A percentile compares a stretch with the other conserved stretches of the same genome.
phyloP scores from a whole-genome alignment of 2,113 vertebrate species.

The Manacus vitellinus region DNA sequence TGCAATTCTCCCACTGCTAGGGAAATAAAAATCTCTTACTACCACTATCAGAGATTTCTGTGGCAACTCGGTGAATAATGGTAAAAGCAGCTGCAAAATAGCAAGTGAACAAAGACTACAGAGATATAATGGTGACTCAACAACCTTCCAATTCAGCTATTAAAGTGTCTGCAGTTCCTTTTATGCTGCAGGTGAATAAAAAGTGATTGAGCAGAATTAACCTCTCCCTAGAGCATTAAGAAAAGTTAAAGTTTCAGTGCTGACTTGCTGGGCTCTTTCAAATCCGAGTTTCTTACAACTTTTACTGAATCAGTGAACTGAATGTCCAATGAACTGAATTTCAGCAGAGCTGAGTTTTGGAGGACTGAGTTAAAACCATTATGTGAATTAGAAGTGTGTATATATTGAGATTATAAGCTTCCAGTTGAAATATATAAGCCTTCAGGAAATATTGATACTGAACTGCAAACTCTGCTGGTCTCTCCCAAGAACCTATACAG shows the following conservation, averaged over 20 bases:
- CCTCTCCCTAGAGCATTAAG: conserved; percentile 11
- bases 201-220: conserved; percentile 48
- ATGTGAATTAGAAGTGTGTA: not conserved
- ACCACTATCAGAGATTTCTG: not conserved
- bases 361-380: not conserved
- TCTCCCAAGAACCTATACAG: not conserved
- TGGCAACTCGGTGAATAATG: not conserved
- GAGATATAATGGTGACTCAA: conserved; percentile 17
- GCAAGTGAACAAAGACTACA: conserved; percentile 20
- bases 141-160: conserved; percentile 27
- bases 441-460: not conserved
- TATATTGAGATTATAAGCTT: not conserved
- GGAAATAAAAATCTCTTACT: conserved; percentile 12
- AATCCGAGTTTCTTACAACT: not conserved
- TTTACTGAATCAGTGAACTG: not conserved
- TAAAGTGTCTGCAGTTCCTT: conserved; percentile 20
- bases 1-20: not conserved
- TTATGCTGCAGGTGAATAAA: conserved; percentile 41
- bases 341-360: not conserved
- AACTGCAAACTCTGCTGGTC: not conserved
- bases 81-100: conserved; percentile 51
- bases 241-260: not conserved
- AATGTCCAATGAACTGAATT: not conserved
- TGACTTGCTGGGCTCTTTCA: conserved; percentile 8
- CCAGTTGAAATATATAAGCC: not conserved